Base-by-base conservation (phyloP, 2,113 vertebrate genomes). In the Lophius piscatorius region DNA sequence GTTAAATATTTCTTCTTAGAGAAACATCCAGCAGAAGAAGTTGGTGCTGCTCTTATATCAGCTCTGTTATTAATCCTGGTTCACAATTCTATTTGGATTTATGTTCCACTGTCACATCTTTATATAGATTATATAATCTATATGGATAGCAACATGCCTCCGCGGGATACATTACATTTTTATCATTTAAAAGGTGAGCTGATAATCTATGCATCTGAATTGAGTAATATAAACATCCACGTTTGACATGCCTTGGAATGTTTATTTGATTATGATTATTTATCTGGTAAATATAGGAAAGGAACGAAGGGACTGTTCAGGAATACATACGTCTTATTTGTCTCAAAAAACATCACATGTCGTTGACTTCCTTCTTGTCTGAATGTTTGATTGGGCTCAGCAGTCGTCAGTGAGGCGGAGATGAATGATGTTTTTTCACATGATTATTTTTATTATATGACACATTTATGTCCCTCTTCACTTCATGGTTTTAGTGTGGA, bases 381-480 rank as follows among this genome's bases (percentile, higher is more conserved):
- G 52, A 42, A 62, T 17, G 44, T 69, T 57, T 18, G 41, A 70
- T 55, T 52, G 40, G 26, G 54, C 54, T 66, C 74, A 41, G 56
- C 26, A 55, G 74, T 64, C 64, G 17, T 12, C 73, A 46, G 31
- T 1, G 44, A 79, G 63, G 42, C 55, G 3, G 42, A 41, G 63
- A 68, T 66, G 29, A 71, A 80, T 47, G 63, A 74, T 54, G 70
- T 62, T 57, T 70, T 78, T 71, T 56, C 74, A 64, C 70, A 62
- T 76, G 70, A 79, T 80, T 61, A 82, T 80, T 76, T 66, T 76
- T 64, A 31, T 60, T 60, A 78, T 62, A 61, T 76, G 76, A 86
- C 63, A 76, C 71, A 74, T 79, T 81, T 57, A 22, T 62, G 84
- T 75, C 35, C 13, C 34, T 77, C 4, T 67, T 80, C 81, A 83